Evolutionary conservation across 2,797 vertebrate genomes (phyloP).

Genomic region (Basileuterus tristriatus): DNA sequence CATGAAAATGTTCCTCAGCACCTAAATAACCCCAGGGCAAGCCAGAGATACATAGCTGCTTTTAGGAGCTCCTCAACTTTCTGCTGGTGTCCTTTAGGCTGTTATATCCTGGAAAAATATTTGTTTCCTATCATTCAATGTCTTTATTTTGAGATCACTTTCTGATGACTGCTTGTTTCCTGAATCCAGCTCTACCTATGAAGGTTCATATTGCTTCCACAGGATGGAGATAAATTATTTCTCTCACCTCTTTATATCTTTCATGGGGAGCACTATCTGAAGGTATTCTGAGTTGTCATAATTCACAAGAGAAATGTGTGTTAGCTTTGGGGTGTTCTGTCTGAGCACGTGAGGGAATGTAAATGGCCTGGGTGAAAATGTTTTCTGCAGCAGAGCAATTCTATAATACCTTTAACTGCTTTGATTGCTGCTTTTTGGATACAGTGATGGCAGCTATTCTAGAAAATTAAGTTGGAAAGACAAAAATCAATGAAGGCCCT

Average conservation of each 20-base stretch:
- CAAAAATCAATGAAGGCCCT: not conserved
- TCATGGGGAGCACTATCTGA: not conserved
- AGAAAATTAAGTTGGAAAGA: not conserved
- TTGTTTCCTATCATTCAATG: not conserved
- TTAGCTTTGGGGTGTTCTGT: not conserved
- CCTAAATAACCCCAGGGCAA: not conserved
- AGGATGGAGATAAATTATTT: not conserved
- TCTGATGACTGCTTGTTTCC: not conserved
- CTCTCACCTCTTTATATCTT: not conserved
- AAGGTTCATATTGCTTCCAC: not conserved
- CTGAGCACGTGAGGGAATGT: not conserved
- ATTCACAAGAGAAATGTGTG: not conserved
- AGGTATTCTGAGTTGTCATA: not conserved
- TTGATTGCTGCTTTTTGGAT: not conserved
- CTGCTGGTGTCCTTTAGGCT: not conserved
- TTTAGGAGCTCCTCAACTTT: not conserved
- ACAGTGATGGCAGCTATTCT: not conserved
- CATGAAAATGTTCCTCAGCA: not conserved
- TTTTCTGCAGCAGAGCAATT: not conserved
- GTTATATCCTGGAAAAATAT: conserved; percentile 11
- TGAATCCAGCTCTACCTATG: not conserved
- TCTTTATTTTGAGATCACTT: not conserved
- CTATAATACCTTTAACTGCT: not conserved
- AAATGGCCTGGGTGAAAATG: not conserved
- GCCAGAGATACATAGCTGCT: not conserved